Conservation (phyloP, 2,797 vertebrate genomes). For the Ctenopoma kingsleyae region DNA sequence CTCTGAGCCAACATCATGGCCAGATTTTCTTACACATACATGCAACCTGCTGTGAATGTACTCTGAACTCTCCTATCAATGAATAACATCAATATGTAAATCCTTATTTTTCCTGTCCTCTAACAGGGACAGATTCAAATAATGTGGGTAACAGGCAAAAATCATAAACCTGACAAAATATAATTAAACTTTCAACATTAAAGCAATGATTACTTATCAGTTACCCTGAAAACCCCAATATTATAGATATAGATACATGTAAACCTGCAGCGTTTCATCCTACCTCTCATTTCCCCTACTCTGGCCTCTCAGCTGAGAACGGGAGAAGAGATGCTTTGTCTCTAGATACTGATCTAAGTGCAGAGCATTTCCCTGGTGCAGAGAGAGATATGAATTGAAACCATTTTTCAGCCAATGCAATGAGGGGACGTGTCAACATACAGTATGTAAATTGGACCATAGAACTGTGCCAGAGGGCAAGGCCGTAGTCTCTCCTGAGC, state of each 20-base stretch:
- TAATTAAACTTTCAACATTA: constrained; percentile 26
- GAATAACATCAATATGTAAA: neutral
- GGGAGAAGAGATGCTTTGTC: constrained; percentile 30
- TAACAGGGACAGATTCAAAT: constrained; percentile 16
- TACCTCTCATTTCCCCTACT: constrained; percentile 11
- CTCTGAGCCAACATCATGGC: neutral
- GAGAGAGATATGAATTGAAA: constrained; percentile 36
- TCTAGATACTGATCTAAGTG: constrained; percentile 59
- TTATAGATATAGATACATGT: constrained; percentile 44
- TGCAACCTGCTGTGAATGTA: constrained; percentile 19
- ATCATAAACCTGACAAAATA: constrained; percentile 35
- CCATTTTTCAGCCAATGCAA: constrained; percentile 55
- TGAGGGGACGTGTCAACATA: constrained; percentile 56
- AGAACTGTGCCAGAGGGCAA: constrained; percentile 61
- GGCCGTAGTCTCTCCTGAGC: constrained; percentile 68
- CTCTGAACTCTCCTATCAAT: constrained; percentile 19
- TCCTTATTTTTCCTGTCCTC: constrained; percentile 19
- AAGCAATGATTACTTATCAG: constrained; percentile 37
- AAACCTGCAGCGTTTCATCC: constrained; percentile 34
- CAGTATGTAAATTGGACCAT: constrained; percentile 61
- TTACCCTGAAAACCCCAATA: constrained; percentile 31
- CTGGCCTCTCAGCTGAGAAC: constrained; percentile 12
- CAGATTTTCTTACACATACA: constrained; percentile 30
- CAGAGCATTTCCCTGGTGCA: constrained; percentile 57
- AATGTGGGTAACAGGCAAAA: constrained; percentile 40